Conservation (phyloP, 2,113 vertebrate genomes). For the Blennius ocellaris region DNA sequence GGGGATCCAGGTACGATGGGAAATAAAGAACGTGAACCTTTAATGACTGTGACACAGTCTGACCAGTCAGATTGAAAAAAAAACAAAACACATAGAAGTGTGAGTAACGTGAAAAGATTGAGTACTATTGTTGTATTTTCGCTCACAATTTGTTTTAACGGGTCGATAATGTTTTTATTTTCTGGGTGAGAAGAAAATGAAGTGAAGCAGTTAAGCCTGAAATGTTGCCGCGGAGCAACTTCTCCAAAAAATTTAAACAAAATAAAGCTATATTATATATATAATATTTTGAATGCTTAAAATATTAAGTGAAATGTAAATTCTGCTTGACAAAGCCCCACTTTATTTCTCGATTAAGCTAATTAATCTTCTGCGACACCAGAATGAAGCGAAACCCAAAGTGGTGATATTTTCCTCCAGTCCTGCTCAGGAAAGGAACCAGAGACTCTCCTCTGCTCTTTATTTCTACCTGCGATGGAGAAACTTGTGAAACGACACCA, state of each 20-base stretch:
- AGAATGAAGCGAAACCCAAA: too few species aligned
- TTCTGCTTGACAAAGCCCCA: not conserved
- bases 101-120: constrained; percentile 2
- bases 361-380: too few species aligned
- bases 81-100: constrained; percentile 19
- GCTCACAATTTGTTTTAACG: not conserved
- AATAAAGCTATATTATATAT: too few species aligned
- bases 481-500: not conserved
- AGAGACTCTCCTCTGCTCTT: constrained; percentile 18
- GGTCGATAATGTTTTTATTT: not conserved
- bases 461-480: not conserved
- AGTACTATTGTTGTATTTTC: not conserved
- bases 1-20: not conserved
- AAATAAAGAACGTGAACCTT: not conserved
- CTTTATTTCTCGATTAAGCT: too few species aligned
- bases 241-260: not conserved
- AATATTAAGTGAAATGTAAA: not conserved
- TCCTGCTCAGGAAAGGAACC: too few species aligned
- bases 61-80: not conserved
- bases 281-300: too few species aligned
- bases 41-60: not conserved
- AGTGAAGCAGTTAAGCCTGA: not conserved
- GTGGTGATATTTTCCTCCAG: too few species aligned
- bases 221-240: not conserved
- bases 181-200: not conserved